Evolutionary conservation across 2,888 invertebrate species (phyloP).

Genomic region (Aplocera efformata): DNA sequence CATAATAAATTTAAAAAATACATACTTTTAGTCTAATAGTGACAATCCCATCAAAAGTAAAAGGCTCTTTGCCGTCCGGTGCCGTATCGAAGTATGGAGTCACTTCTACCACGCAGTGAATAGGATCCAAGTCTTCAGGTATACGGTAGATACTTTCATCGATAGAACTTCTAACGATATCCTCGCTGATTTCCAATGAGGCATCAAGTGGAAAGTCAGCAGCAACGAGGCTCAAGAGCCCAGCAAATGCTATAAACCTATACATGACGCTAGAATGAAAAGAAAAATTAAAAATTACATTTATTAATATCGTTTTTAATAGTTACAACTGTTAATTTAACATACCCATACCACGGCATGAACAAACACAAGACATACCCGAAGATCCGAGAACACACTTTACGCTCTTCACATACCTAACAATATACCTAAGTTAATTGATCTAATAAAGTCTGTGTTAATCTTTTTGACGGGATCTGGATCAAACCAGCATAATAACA

Average conservation of each 20-base stretch:
- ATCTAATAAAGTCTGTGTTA: too few relatives aligned
- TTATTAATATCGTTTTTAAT: too few relatives aligned
- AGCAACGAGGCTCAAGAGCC: conserved; percentile 38
- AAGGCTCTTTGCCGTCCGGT: conserved; percentile 42
- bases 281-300: too few relatives aligned
- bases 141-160: conserved; percentile 47
- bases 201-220: conserved; percentile 59
- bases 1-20: conserved; percentile 4
- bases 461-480: too few relatives aligned
- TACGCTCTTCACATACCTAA: too few relatives aligned
- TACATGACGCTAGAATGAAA: conserved; percentile 44
- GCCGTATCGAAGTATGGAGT: conserved; percentile 72
- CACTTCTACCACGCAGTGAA: conserved; percentile 74
- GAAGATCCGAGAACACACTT: too few relatives aligned
- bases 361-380: too few relatives aligned
- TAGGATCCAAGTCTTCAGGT: conserved; percentile 72
- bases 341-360: too few relatives aligned
- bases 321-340: too few relatives aligned
- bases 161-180: conserved; percentile 28
- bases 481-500: too few relatives aligned
- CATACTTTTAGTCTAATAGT: conserved; percentile 57
- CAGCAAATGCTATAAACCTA: conserved; percentile 38
- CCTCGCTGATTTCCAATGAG: conserved; percentile 48
- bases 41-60: conserved; percentile 71
- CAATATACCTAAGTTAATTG: too few relatives aligned